Evolutionary conservation across 1,140 invertebrate genomes (phyloP).

Genomic region (Zaprionus taronus): DNA sequence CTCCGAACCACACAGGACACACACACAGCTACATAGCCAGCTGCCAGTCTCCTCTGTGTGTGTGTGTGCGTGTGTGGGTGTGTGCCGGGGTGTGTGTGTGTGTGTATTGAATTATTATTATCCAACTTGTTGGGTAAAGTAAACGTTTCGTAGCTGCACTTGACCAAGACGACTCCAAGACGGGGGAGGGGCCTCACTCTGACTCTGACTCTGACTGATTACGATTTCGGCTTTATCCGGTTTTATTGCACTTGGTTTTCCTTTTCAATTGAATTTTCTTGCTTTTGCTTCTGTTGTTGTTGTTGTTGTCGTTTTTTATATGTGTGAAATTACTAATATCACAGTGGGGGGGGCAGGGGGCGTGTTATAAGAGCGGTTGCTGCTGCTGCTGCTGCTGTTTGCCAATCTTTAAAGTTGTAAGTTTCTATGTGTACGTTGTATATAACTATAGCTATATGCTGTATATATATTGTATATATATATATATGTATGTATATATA

Average conservation of each 20-base stretch:
- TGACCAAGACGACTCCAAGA: not conserved
- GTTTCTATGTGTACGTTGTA: constrained; percentile 32
- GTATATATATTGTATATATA: constrained; percentile 41
- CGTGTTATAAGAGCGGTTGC: constrained; percentile 31
- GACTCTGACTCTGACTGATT: constrained; percentile 22
- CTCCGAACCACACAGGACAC: constrained; percentile 6
- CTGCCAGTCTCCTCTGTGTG: constrained; percentile 5
- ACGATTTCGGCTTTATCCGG: constrained; percentile 30
- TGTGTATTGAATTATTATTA: constrained; percentile 16
- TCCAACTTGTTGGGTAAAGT: constrained; percentile 25
- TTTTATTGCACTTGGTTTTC: constrained; percentile 68
- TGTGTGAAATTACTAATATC: constrained; percentile 79
- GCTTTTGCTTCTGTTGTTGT: not conserved
- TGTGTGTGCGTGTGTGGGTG: constrained; percentile 6
- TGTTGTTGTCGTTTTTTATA: constrained; percentile 38
- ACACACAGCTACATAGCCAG: constrained; percentile 35
- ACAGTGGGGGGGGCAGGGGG: constrained; percentile 61
- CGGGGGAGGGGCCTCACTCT: not conserved
- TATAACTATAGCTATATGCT: constrained; percentile 31
- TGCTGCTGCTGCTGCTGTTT: constrained; percentile 26
- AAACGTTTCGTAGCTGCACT: constrained; percentile 38
- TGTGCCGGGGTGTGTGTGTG: not conserved
- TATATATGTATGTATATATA: constrained; percentile 56
- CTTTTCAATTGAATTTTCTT: constrained; percentile 21
- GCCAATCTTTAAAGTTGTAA: constrained; percentile 29